Conservation (phyloP, 2,888 invertebrate species). For the Erebia aethiops region DNA sequence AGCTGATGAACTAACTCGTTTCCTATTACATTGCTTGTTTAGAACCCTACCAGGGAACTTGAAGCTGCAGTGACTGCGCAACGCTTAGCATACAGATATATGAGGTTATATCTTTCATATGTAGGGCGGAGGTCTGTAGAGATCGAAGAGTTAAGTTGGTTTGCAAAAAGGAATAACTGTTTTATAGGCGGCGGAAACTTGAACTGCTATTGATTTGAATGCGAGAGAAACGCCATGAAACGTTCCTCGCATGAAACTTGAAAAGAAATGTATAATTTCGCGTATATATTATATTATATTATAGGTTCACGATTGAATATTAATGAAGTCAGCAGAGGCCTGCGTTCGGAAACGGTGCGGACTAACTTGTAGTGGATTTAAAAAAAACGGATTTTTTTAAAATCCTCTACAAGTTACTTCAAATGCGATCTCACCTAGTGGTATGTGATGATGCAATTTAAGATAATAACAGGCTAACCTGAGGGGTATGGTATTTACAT, state of each 20-base stretch:
- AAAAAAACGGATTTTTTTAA: too few species aligned
- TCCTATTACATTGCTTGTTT: background rate
- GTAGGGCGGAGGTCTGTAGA: background rate
- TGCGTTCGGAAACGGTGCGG: too few species aligned
- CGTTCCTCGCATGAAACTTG: background rate
- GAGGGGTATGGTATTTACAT: too few species aligned
- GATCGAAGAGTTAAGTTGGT: conserved; percentile 25
- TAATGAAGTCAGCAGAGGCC: too few species aligned
- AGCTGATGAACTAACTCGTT: background rate
- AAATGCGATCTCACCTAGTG: too few species aligned
- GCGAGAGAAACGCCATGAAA: background rate
- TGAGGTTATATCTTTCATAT: background rate
- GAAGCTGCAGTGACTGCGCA: background rate
- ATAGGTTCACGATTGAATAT: too few species aligned
- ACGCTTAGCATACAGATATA: background rate
- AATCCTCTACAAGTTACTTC: too few species aligned
- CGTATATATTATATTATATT: too few species aligned
- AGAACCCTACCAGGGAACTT: background rate
- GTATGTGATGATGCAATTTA: too few species aligned
- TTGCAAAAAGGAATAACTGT: conserved; percentile 23
- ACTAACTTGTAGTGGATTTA: too few species aligned
- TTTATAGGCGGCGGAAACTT: conserved; percentile 17
- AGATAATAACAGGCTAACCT: too few species aligned
- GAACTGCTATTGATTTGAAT: conserved; percentile 19
- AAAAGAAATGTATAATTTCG: too few species aligned